phyloP scores from a whole-genome alignment of 2,888 invertebrate species.

The Chydorus sphaericus region DNA sequence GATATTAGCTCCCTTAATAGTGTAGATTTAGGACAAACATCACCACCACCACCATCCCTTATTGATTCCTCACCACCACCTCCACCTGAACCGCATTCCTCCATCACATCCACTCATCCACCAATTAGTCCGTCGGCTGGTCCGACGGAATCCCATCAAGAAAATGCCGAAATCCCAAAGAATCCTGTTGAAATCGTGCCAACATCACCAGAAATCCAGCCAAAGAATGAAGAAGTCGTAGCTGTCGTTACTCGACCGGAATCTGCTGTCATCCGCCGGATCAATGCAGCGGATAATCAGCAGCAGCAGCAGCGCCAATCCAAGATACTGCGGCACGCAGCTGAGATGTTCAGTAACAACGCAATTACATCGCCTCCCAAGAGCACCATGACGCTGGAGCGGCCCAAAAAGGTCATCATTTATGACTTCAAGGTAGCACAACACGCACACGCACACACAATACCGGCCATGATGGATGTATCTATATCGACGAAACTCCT shows the following conservation, averaged over 20 bases:
- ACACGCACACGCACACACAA: background rate
- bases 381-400: slow-evolving; percentile 14
- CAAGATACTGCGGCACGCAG: slow-evolving; percentile 15
- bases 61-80: background rate
- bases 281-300: background rate
- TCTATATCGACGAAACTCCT: background rate
- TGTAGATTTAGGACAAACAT: background rate
- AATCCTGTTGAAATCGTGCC: too few relatives aligned
- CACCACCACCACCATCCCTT: background rate
- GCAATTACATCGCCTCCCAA: slow-evolving; percentile 13
- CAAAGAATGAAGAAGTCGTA: background rate
- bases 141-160: background rate
- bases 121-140: background rate
- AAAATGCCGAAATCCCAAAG: background rate
- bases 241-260: background rate
- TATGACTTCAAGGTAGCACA: slow-evolving; percentile 10
- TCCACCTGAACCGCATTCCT: background rate
- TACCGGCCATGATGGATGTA: background rate
- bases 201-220: too few relatives aligned
- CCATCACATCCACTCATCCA: background rate
- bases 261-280: background rate
- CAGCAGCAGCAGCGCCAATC: slow-evolving; percentile 14
- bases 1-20: background rate
- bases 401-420: slow-evolving; percentile 14
- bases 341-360: slow-evolving; percentile 13